These are phyloP conservation scores for Omphaloscelis lunosa DNA, from an alignment of 2,888 invertebrate genomes.

Conservation along the genomic window DNA sequence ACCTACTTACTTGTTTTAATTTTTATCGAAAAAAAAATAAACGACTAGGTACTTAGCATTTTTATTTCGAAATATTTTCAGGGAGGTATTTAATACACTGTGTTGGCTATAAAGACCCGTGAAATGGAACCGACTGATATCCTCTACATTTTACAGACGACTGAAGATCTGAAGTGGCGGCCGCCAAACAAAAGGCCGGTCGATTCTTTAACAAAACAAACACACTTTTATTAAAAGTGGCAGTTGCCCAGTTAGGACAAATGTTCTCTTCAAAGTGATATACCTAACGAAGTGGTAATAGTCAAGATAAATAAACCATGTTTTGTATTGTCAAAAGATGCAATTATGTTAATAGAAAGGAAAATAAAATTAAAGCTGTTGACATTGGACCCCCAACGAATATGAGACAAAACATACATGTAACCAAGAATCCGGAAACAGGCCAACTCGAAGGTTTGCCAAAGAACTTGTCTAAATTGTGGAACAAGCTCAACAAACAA, in stretches of 20 bases:
- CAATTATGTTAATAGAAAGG: slow-evolving; percentile 75
- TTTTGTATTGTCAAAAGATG: slow-evolving; percentile 77
- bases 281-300: neutral
- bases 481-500: slow-evolving; percentile 96
- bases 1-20: no score
- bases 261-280: slow-evolving; percentile 18
- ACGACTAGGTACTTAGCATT: no score
- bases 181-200: neutral
- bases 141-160: neutral
- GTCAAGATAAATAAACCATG: slow-evolving; percentile 81
- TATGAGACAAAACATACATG: slow-evolving; percentile 96
- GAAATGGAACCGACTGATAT: slow-evolving; percentile 26
- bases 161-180: slow-evolving; percentile 11
- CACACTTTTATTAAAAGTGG: neutral
- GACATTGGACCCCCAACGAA: slow-evolving; percentile 96
- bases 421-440: slow-evolving; percentile 95
- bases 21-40: no score
- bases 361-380: slow-evolving; percentile 87
- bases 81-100: neutral
- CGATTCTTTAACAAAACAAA: neutral
- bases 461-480: slow-evolving; percentile 94
- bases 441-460: slow-evolving; percentile 97
- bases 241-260: neutral
- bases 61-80: neutral
- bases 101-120: slow-evolving; percentile 12